Base-by-base conservation (phyloP, 1,140 invertebrate genomes). In the Magallana ariakensis region DNA sequence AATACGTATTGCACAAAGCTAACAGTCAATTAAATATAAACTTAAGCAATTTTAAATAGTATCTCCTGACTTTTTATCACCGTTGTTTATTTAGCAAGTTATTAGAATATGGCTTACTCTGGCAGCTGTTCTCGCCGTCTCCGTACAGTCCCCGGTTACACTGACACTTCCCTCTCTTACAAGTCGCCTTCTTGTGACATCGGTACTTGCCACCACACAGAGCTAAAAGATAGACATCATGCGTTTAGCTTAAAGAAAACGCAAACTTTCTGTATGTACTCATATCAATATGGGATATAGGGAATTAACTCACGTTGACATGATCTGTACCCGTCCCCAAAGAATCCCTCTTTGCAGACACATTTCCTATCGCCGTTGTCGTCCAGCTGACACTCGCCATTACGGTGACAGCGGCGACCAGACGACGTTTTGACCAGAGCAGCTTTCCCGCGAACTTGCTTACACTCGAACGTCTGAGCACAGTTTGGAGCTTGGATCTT, bases 311-410 rank as follows among this genome's bases (percentile, higher is more conserved):
- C 84, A 88, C 87, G 54, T 83, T 86, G 26, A 80, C 87, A 88
- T 10, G n/a, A 70, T 55, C 80, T 86, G 26, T 84, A 80, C 1
- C 87, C 87, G 53, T 88, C 87, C 8, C 87, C 87, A 15, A n/a
- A 46, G 46, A 54, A 86, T 8, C 87, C 87, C 8, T 80, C 80
- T n/a, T 81, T 86, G 62, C 87, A 88, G 8, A 62, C 46, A 66
- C 87, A 88, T 58, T 56, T 86, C 19, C 83, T 70, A 7, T 86
- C 56, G 11, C 87, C 87, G 19, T 83, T 57, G 16, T 62, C 54
- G 55, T 88, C 87, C 16, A 84, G 57, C 8, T n/a, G 57, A 66
- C 87, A 88, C 4, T 58, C 6, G 15, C 66, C 85, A 16, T 81
- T 81, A 22, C 53, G 57, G 46, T 88, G 62, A 57, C 87, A 88